Evolutionary conservation across 2,888 invertebrate genomes (phyloP), one percentile per base, ranked within the genome.

Genomic region (Agrotis segetum): DNA sequence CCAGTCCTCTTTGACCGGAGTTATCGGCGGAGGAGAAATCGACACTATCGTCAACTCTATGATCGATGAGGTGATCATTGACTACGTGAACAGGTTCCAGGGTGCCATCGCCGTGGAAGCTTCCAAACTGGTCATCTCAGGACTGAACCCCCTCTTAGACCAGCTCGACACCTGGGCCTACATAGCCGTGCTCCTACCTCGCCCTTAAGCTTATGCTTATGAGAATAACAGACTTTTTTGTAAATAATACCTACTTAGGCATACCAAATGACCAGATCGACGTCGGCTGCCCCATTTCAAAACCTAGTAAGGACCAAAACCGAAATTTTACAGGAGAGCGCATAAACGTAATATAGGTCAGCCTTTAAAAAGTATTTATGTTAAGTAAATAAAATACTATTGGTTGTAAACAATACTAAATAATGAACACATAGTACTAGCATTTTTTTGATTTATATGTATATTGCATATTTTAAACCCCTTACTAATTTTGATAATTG

Each of bases 11-110:
- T 74, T 96, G 62, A 88, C 88, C 7, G 96, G 96, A n/a, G 94
- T 84, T 4, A 94, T 96, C 69, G 96, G 96, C 16, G 96, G 96
- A 16, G 96, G 96, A 0, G 91, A 94, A 67, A 94, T 96, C 70
- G 96, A 96, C 82, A 82, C 77, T 0, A 91, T 96, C 46, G 92
- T 95, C 21, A 96, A 96, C 85, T 90, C 93, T 0, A 76, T 96
- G 5, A 70, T 94, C 3, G 92, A 94, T 19, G 95, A 96, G 1
- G 93, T 96, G 1, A 73, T 95, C 40, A 64, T 94, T 0, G 92
- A 88, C 78, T 96, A 96, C 87, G 82, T 91, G 14, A 92, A 91
- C 85, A 88, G 95, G 1, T 96, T 96, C 92, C 91, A 90, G 21
- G 91, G 92, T 0, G 92, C 88, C 65, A 92, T 96, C 75, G 79